phyloP scores from a whole-genome alignment of 2,888 invertebrate species.

The Corythucha ciliata region DNA sequence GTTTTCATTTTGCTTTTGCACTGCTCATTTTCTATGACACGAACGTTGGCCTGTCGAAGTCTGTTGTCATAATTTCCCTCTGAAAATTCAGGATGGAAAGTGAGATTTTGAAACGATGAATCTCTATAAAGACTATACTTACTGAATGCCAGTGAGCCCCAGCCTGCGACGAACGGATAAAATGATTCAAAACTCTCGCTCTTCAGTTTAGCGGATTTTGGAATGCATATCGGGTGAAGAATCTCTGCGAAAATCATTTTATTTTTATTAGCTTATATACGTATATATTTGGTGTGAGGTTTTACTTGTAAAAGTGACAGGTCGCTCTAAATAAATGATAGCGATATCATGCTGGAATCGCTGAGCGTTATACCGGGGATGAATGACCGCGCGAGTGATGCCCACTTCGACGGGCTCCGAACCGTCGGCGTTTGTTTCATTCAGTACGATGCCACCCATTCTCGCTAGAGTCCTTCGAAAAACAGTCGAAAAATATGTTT shows the following conservation, averaged over 20 bases:
- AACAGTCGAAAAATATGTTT: background rate
- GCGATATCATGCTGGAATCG: conserved; percentile 29
- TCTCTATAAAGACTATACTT: conserved; percentile 45
- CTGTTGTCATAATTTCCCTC: conserved; percentile 58
- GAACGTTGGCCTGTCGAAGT: conserved; percentile 61
- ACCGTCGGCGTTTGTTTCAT: conserved; percentile 21
- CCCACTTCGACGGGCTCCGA: conserved; percentile 24
- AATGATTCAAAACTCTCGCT: conserved; percentile 48
- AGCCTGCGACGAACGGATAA: conserved; percentile 68
- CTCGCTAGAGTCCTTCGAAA: conserved; percentile 25
- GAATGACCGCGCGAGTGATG: conserved; percentile 23
- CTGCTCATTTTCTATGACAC: conserved; percentile 51
- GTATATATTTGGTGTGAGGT: background rate
- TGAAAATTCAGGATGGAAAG: conserved; percentile 38
- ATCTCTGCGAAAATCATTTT: conserved; percentile 46
- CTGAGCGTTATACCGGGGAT: conserved; percentile 22
- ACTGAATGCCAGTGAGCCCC: conserved; percentile 67
- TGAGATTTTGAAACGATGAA: background rate
- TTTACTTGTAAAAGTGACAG: conserved; percentile 51
- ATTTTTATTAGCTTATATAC: background rate
- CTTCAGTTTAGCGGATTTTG: conserved; percentile 48
- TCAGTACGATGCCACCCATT: conserved; percentile 29
- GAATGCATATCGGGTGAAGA: conserved; percentile 68
- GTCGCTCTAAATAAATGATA: conserved; percentile 39
- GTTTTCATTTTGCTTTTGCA: conserved; percentile 22